Conservation (phyloP, 2,797 vertebrate genomes). For the Picus viridis region DNA sequence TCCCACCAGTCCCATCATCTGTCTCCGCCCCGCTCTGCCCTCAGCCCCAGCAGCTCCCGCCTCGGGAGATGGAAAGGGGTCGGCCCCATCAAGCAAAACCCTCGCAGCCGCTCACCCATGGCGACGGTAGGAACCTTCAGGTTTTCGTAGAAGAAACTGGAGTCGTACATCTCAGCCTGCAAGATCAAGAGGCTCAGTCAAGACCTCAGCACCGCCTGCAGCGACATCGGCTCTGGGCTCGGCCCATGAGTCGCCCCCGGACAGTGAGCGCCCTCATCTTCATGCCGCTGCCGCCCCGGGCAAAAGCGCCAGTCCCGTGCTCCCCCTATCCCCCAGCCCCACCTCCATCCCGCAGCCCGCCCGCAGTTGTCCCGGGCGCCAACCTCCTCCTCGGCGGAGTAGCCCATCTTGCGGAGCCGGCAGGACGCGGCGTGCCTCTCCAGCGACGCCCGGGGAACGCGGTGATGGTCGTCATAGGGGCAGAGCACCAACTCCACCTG, state of each 20-base stretch:
- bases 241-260: no score
- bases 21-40: background rate
- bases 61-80: background rate
- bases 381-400: constrained; percentile 90
- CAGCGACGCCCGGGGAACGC: constrained; percentile 84
- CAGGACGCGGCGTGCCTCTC: constrained; percentile 86
- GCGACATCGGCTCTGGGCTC: background rate
- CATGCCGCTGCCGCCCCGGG: background rate
- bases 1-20: no score
- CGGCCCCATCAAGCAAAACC: background rate
- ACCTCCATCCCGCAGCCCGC: background rate
- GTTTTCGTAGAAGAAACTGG: constrained; percentile 86
- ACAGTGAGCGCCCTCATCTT: no score
- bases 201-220: no score
- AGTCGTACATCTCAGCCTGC: constrained; percentile 86
- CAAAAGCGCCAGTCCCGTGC: background rate
- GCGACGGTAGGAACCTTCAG: constrained; percentile 78
- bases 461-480: constrained; percentile 87
- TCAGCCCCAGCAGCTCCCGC: background rate
- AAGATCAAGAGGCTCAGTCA: background rate
- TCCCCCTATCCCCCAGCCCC: background rate
- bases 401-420: constrained; percentile 83
- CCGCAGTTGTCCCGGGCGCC: background rate
- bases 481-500: constrained; percentile 83
- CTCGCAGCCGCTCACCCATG: constrained; percentile 86